A percentile compares a stretch with the other conserved stretches of the same genome.
phyloP scores from a whole-genome alignment of 2,113 vertebrate genomes.

The Fukomys damarensis region DNA sequence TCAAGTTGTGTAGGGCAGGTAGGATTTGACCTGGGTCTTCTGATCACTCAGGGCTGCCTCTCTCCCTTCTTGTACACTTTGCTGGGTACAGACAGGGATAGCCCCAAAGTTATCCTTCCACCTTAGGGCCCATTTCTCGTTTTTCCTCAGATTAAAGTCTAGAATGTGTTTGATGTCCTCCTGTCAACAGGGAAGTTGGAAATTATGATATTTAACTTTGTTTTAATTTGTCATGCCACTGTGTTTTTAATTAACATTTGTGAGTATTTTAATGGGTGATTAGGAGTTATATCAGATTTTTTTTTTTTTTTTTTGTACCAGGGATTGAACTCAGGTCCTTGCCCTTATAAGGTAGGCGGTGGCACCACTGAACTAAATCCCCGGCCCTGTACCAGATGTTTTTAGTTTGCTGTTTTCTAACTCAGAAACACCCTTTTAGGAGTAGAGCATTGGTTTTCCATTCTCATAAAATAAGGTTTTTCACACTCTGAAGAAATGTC shows the following conservation, averaged over 20 bases:
- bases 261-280: not conserved
- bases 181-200: not conserved
- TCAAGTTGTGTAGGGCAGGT: not conserved
- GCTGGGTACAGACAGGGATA: not conserved
- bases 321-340: no score
- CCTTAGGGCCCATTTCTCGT: not conserved
- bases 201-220: constrained; percentile 9
- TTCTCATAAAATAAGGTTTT: not conserved
- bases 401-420: constrained; percentile 8
- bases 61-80: not conserved
- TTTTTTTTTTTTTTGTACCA: no score
- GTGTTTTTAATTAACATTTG: not conserved
- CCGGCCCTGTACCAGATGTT: no score
- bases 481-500: not conserved
- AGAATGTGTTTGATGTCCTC: not conserved
- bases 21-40: not conserved
- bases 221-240: not conserved
- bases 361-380: no score
- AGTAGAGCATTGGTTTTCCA: not conserved
- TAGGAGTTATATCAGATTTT: not conserved
- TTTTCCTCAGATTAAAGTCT: not conserved
- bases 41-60: not conserved
- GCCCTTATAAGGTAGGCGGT: no score
- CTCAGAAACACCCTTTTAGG: not conserved
- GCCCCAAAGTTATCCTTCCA: not conserved